Evolutionary conservation across 2,113 vertebrate genomes (phyloP), one percentile per base, ranked within the genome.

Genomic region (Barnardius zonarius): DNA sequence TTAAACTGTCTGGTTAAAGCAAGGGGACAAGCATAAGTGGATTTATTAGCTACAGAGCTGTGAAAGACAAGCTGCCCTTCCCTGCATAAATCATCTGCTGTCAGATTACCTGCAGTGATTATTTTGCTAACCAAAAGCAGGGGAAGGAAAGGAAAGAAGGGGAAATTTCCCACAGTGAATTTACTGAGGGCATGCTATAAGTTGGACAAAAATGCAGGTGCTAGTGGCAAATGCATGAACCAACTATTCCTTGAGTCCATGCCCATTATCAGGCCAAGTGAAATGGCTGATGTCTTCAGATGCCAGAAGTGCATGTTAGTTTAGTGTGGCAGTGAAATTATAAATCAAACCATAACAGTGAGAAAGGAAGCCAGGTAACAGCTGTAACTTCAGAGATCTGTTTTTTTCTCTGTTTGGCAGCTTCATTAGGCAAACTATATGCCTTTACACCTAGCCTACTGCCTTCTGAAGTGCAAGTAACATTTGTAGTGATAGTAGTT

Each of bases 1-100:
- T 93, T 63, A 92, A 83, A 91, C 41, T 86, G 27, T 86, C 82
- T 95, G 70, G 39, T 72, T 70, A 91, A 92, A 91, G 57, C 39
- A 62, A 85, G 39, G n/a, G 46, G 17, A 70, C 86, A 39, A 84
- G 30, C 12, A 0, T 83, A 76, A 83, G 27, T 82, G 27, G 39
- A 79, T 91, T 93, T 87, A 73, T 92, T 92, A 91, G 55, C 68
- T 62, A 30, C 61, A 63, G 43, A 48, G 76, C 78, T 76, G 43
- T 91, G 46, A 83, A 83, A 92, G 51, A 39, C 46, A 91, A 43
- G 19, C n/a, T 88, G 31, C 68, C 41, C 27, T 89, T 92, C 66
- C 17, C 33, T 72, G 46, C 27, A 31, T 92, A 91, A 48, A 86
- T 91, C 41, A 59, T 67, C 48, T 90, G 11, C 48, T 76, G 17